These are phyloP conservation scores for Leptodirus hochenwartii DNA, from an alignment of 2,888 invertebrate species.

Conservation along the genomic window DNA sequence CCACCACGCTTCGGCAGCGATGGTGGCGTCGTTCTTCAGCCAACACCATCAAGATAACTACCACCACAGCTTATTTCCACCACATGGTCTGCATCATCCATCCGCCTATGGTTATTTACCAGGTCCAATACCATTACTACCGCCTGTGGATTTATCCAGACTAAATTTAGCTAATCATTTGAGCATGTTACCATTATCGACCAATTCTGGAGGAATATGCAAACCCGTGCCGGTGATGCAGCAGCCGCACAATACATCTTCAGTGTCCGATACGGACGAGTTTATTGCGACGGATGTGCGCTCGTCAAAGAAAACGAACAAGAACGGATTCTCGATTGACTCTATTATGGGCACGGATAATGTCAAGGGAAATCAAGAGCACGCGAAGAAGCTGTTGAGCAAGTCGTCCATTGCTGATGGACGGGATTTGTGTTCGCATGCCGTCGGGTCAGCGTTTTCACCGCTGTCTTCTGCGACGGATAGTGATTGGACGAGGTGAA, in stretches of 20 bases:
- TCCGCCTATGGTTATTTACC: constrained; percentile 24
- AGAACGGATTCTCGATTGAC: constrained; percentile 43
- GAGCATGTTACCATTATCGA: constrained; percentile 26
- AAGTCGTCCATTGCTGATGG: constrained; percentile 3
- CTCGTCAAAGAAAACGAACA: constrained; percentile 30
- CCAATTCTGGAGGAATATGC: constrained; percentile 29
- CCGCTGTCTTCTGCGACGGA: constrained; percentile 40
- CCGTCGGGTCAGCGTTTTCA: constrained; percentile 49
- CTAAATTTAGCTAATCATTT: constrained; percentile 30
- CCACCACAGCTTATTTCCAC: constrained; percentile 25
- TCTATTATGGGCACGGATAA: constrained; percentile 33
- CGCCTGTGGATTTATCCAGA: constrained; percentile 43
- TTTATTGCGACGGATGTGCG: constrained; percentile 20
- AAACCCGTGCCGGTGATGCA: constrained; percentile 27
- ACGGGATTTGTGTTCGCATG: constrained; percentile 19
- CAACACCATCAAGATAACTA: constrained; percentile 36
- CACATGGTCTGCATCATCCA: constrained; percentile 25
- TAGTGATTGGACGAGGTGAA: constrained; percentile 52
- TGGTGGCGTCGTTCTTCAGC: constrained; percentile 41
- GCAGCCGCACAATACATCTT: constrained; percentile 17
- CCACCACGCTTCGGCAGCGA: constrained; percentile 43
- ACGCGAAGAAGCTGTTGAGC: constrained; percentile 3
- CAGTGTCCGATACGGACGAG: constrained; percentile 17
- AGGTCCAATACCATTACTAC: constrained; percentile 30
- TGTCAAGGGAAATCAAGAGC: constrained; percentile 6